Conservation (phyloP, 2,888 invertebrate genomes). For the Polydrusus cervinus region DNA sequence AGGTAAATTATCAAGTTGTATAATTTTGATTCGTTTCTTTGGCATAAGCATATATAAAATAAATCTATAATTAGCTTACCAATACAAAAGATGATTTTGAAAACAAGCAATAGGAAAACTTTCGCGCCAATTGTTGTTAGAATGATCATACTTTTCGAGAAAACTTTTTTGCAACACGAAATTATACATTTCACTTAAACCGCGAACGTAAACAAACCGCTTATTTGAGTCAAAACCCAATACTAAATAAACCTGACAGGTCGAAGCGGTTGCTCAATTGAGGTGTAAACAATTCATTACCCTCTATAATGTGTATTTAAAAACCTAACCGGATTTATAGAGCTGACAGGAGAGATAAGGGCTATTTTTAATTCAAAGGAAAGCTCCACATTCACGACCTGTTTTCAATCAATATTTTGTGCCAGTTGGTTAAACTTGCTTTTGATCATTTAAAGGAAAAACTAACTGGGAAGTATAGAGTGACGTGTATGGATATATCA, state of each 20-base stretch:
- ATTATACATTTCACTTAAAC: conserved; percentile 57
- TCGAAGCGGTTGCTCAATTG: conserved; percentile 32
- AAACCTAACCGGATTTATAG: conserved; percentile 33
- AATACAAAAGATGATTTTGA: conserved; percentile 56
- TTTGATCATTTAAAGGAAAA: conserved; percentile 39
- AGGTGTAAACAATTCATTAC: conserved; percentile 37
- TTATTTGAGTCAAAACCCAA: conserved; percentile 30
- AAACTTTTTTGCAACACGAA: conserved; percentile 61
- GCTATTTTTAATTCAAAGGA: conserved; percentile 48
- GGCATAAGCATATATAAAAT: too few relatives aligned
- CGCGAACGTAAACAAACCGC: conserved; percentile 18
- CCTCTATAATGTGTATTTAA: conserved; percentile 22
- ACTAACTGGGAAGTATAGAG: conserved; percentile 14
- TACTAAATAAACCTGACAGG: conserved; percentile 34
- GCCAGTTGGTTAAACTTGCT: conserved; percentile 48
- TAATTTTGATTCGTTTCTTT: too few relatives aligned
- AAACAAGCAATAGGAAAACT: conserved; percentile 60
- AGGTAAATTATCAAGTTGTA: too few relatives aligned
- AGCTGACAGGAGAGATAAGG: conserved; percentile 26
- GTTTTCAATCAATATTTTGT: conserved; percentile 42
- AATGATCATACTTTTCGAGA: conserved; percentile 56
- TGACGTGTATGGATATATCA: conserved; percentile 22
- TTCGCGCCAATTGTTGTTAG: conserved; percentile 54
- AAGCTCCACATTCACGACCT: conserved; percentile 8
- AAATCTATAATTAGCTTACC: conserved; percentile 20